A percentile compares a stretch with the other conserved stretches of the same genome.
Conservation (phyloP, 2,113 vertebrate genomes). For the Capra hircus region DNA sequence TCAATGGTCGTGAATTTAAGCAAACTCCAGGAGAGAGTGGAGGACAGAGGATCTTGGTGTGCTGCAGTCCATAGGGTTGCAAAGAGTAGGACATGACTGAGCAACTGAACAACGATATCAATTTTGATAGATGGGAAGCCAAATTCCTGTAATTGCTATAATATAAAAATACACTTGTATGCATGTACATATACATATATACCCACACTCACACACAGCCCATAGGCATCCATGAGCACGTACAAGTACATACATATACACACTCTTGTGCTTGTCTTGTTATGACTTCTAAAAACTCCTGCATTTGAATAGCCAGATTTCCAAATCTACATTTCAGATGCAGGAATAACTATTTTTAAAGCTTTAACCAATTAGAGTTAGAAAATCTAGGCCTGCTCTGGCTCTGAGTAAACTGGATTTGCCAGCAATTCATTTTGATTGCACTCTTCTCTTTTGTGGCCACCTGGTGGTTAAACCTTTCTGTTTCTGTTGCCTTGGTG, state of each 20-base stretch:
- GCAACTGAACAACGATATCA: neutral
- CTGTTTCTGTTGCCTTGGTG: neutral
- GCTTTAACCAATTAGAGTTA: neutral
- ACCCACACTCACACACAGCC: neutral
- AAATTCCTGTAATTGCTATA: neutral
- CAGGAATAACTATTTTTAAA: neutral
- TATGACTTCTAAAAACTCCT: neutral
- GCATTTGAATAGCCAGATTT: neutral
- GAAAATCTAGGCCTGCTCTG: neutral
- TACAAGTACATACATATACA: accelerated
- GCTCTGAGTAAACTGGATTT: neutral
- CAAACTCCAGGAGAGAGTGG: neutral
- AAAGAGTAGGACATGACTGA: neutral
- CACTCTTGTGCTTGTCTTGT: neutral
- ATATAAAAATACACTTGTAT: accelerated
- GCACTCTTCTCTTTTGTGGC: neutral
- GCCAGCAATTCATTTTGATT: neutral
- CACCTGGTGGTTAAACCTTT: neutral
- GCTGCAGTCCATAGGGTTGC: neutral
- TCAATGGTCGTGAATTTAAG: neutral
- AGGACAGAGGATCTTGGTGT: neutral
- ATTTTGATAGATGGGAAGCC: neutral
- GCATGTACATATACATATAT: accelerated
- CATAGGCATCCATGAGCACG: neutral
- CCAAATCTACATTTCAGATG: neutral